Evolutionary conservation across 1,140 invertebrate species (phyloP).

Genomic region (Drosophila varians): DNA sequence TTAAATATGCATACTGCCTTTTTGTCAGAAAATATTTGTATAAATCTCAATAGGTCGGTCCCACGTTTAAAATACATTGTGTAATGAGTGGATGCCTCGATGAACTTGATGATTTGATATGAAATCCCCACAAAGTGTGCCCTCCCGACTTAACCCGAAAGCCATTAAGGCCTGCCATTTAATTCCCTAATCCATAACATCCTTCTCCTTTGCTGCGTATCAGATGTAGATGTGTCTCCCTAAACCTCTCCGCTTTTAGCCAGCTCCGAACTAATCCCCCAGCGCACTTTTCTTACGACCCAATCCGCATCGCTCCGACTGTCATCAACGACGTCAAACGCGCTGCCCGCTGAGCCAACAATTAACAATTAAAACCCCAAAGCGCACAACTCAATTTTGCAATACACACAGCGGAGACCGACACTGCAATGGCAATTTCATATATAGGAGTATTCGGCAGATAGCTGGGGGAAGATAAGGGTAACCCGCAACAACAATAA

Average conservation of each 20-base stretch:
- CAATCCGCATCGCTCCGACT: slow-evolving; percentile 29
- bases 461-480: slow-evolving; percentile 58
- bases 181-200: slow-evolving; percentile 49
- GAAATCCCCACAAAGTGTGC: slow-evolving; percentile 23
- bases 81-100: slow-evolving; percentile 21
- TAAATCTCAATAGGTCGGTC: neutral
- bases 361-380: slow-evolving; percentile 82
- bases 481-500: slow-evolving; percentile 57
- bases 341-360: slow-evolving; percentile 63
- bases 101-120: slow-evolving; percentile 42
- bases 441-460: slow-evolving; percentile 46
- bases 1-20: too few relatives aligned
- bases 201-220: slow-evolving; percentile 3
- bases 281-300: slow-evolving; percentile 30
- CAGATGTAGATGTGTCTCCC: neutral
- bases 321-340: slow-evolving; percentile 59
- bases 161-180: slow-evolving; percentile 35
- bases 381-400: slow-evolving; percentile 77
- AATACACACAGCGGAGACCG: slow-evolving; percentile 26
- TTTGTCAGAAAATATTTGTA: too few relatives aligned
- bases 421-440: slow-evolving; percentile 64
- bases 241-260: neutral
- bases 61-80: neutral
- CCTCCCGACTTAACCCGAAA: slow-evolving; percentile 35
- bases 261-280: slow-evolving; percentile 41